Evolutionary conservation across 2,888 invertebrate genomes (phyloP), one percentile per base, ranked within the genome.

Genomic region (Zaprionus obscuricornis): DNA sequence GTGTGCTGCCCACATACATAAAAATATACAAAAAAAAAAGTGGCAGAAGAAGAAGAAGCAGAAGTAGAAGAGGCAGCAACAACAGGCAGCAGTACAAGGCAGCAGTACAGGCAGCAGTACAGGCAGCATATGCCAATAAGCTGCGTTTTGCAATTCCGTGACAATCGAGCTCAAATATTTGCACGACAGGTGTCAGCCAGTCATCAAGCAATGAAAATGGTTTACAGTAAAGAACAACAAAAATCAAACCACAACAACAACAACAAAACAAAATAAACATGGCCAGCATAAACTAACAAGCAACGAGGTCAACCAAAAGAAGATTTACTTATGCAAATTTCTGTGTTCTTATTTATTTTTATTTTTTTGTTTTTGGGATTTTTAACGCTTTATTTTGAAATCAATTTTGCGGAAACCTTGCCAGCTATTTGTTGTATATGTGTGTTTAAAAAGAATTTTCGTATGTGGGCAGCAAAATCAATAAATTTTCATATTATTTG

Each of bases 131-230:
- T 29, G 62, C 59, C 63, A 62, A 36, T 51, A 66, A 70, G 59
- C 59, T 56, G 47, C 47, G 51, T 43, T 47, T n/a, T 65, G 46
- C 42, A 27, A 46, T 43, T 63, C 47, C 49, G 49, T 55, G 66
- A 65, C 57, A 24, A 27, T 22, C 20, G 42, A 52, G 49, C 60
- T 42, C 31, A 60, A 57, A 60, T 62, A 75, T 75, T 73, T 81
- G 31, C 51, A 63, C 63, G 69, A 74, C 76, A 76, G 76, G 83
- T 76, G 76, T 76, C 76, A 82, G 56, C 51, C 47, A 49, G 51
- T 49, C 27, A 51, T 57, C 65, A 73, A 55, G 58, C 69, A 68
- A 58, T 58, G 40, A 42, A 66, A 70, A 65, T 33, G 34, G 40
- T 46, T 67, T 49, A 36, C n/a, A 29, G 10, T 29, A 3, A 3